Percentiles rank a stretch among this genome's conserved stretches.
These are phyloP conservation scores for Dicerorhinus sumatrensis DNA, from an alignment of 2,113 vertebrate species.

Conservation along the genomic window DNA sequence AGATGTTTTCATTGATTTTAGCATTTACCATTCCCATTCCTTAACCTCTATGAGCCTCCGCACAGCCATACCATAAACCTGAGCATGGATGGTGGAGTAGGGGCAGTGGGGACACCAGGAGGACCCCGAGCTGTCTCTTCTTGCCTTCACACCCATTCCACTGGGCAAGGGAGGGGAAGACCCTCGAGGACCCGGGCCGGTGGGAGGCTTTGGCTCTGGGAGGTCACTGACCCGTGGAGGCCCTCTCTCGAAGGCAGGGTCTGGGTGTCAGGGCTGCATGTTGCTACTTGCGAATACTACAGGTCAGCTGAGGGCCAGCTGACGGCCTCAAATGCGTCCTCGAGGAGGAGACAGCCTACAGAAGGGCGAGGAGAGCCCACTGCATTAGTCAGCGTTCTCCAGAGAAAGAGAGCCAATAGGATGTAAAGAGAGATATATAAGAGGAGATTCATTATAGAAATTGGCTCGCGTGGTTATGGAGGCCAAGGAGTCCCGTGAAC, in stretches of 20 bases:
- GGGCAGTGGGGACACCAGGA: neutral
- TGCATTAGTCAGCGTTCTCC: neutral
- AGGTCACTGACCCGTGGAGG: neutral
- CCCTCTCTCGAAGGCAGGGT: neutral
- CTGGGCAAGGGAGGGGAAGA: neutral
- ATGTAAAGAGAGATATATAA: rapidly evolving
- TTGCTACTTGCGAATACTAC: neutral
- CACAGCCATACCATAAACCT: rapidly evolving
- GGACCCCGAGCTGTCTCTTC: neutral
- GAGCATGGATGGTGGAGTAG: rapidly evolving
- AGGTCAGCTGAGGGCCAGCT: neutral
- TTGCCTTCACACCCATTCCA: no score
- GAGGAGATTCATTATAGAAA: no score
- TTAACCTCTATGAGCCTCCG: neutral
- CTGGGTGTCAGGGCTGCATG: no score
- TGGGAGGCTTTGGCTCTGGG: neutral
- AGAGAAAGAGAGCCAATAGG: neutral
- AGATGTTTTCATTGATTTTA: neutral
- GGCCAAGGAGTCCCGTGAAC: rapidly evolving
- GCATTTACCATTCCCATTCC: rapidly evolving
- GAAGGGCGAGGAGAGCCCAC: neutral
- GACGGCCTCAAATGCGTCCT: neutral
- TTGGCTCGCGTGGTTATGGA: neutral
- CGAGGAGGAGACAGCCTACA: no score
- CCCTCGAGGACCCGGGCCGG: neutral